phyloP scores from a whole-genome alignment of 2,888 invertebrate species.

The Aleiodes testaceus region DNA sequence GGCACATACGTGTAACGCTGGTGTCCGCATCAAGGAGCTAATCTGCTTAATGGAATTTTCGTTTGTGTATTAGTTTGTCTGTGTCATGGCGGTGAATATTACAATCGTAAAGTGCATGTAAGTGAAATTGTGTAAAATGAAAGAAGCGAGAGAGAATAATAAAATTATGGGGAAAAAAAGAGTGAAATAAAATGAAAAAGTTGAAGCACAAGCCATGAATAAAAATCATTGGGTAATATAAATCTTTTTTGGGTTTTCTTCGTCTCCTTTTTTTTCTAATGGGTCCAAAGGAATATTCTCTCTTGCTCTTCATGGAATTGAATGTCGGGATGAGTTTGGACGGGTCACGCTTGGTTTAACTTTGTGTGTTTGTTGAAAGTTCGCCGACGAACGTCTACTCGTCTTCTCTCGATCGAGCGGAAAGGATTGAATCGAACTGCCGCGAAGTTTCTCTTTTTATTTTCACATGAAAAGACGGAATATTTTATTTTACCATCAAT shows the following conservation, averaged over 20 bases:
- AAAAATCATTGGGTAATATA: slow-evolving; percentile 25
- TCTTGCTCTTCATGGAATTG: slow-evolving; percentile 20
- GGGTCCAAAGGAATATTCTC: slow-evolving; percentile 3
- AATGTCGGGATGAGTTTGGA: slow-evolving; percentile 36
- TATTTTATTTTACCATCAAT: neutral
- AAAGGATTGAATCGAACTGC: slow-evolving; percentile 59
- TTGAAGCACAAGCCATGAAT: slow-evolving; percentile 23
- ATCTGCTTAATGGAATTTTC: slow-evolving; percentile 64
- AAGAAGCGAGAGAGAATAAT: neutral
- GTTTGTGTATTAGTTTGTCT: slow-evolving; percentile 56
- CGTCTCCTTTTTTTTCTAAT: neutral
- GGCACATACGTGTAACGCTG: slow-evolving; percentile 57
- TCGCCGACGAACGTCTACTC: slow-evolving; percentile 51
- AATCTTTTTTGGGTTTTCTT: slow-evolving; percentile 11
- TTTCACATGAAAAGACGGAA: neutral
- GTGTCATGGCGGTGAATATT: slow-evolving; percentile 28
- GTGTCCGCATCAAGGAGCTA: slow-evolving; percentile 53
- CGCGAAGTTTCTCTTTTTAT: slow-evolving; percentile 51
- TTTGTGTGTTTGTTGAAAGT: slow-evolving; percentile 38
- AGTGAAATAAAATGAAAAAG: neutral
- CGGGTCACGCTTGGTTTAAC: slow-evolving; percentile 38
- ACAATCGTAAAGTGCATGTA: slow-evolving; percentile 18
- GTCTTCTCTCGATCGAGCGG: slow-evolving; percentile 57
- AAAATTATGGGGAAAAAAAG: neutral
- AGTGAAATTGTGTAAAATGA: slow-evolving; percentile 25